Base-by-base conservation (phyloP, 2,888 invertebrate genomes). In the Protophormia terraenovae region DNA sequence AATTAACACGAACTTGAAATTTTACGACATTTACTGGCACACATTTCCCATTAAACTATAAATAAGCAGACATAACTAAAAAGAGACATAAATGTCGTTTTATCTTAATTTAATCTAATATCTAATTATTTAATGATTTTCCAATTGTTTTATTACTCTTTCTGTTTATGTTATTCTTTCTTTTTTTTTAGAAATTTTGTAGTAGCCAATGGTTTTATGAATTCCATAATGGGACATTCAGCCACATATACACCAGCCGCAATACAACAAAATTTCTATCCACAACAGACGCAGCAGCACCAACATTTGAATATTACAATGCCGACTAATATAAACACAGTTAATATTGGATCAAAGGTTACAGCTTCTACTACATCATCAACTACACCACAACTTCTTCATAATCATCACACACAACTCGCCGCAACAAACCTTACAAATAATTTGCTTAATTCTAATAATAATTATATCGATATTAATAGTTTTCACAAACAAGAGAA, bases 171-270 rank as follows among this genome's bases (percentile, higher is more conserved):
- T 71, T 4, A 24, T 24, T 55, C 38, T 53, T 0, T 69, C 7
- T 83, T 19, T 35, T n/a, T n/a, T 87, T 87, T 71, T 92, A 95
- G 95, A 88, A 94, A 94, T 89, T 92, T 95, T 88, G 95, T 95
- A 77, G 95, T 94, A 83, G 94, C 94, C 69, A 94, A 95, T 66
- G 94, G 95, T 75, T 93, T 95, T 89, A 94, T 95, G 90, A 93
- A 91, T 89, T 92, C 92, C 87, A 92, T 93, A 88, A 92, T 91
- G 91, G 89, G 91, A 89, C 92, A 92, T 29, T 88, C 89, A 77
- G 88, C 88, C 67, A 27, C 82, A 64, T 60, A 69, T 84, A 90
- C 93, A 78, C 93, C 94, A 82, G 93, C 93, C 64, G 93, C 93
- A 83, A 73, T 88, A 62, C 88, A 88, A 27, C 87, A 86, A 66